Evolutionary conservation across 2,888 invertebrate species (phyloP).

Genomic region (Halocaridina rubra): DNA sequence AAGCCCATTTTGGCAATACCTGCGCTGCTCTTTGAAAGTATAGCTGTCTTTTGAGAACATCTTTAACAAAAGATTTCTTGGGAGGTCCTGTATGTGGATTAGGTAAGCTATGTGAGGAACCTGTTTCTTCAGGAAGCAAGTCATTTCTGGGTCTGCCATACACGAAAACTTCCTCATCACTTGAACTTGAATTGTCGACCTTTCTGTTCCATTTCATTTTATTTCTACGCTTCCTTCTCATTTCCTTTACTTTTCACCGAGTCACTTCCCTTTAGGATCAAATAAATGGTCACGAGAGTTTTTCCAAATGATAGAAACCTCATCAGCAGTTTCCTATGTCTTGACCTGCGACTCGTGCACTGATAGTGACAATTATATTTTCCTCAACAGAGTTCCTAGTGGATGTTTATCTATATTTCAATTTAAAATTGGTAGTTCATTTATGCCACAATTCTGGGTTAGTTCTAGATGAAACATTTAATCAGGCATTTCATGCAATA

Average conservation of each 20-base stretch:
- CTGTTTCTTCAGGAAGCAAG: not conserved
- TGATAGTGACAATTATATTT: too few relatives aligned
- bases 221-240: not conserved
- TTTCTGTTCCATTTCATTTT: not conserved
- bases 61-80: not conserved
- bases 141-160: not conserved
- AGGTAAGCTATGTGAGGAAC: not conserved
- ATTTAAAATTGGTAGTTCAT: too few relatives aligned
- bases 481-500: too few relatives aligned
- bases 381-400: too few relatives aligned
- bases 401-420: too few relatives aligned
- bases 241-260: not conserved
- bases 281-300: not conserved
- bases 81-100: not conserved
- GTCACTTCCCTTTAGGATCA: not conserved
- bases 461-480: too few relatives aligned
- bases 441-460: too few relatives aligned
- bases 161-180: not conserved
- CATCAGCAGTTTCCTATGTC: too few relatives aligned
- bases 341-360: not conserved
- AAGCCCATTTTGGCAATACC: not conserved
- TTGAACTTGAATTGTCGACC: not conserved
- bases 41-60: not conserved
- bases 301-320: too few relatives aligned
- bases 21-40: not conserved